Evolutionary conservation across 2,113 vertebrate species (phyloP).

Genomic region (Pelodiscus sinensis): DNA sequence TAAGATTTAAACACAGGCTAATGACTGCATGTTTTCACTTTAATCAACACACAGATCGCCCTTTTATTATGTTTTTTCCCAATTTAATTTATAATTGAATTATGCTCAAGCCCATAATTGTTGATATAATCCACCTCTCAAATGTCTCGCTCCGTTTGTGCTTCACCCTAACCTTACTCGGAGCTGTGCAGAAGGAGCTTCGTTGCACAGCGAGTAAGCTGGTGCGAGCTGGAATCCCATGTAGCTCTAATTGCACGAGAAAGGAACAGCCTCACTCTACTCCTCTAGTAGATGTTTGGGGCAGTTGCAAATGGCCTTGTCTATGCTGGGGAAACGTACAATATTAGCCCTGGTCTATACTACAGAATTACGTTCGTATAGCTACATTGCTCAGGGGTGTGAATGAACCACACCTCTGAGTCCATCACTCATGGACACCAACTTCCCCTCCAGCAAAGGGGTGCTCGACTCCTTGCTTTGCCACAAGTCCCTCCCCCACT

Average conservation of each 20-base stretch:
- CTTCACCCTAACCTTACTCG: conserved; percentile 13
- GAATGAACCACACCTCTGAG: neutral
- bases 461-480: too few species aligned
- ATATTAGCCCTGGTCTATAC: neutral
- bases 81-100: conserved; percentile 78
- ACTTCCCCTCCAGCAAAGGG: too few species aligned
- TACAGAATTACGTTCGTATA: neutral
- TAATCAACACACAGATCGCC: conserved; percentile 68
- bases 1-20: conserved; percentile 73
- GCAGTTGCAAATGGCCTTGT: neutral
- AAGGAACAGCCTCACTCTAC: neutral
- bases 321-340: neutral
- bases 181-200: neutral
- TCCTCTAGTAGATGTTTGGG: neutral
- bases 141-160: conserved; percentile 23
- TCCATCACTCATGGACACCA: too few species aligned
- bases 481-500: too few species aligned
- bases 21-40: conserved; percentile 75
- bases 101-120: conserved; percentile 66
- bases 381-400: neutral
- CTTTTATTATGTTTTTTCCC: conserved; percentile 63
- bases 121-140: conserved; percentile 65
- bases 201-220: neutral
- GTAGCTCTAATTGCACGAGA: conserved; percentile 20
- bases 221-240: neutral